Conservation (phyloP, 2,797 vertebrate genomes). For the Anguilla pacifica region DNA sequence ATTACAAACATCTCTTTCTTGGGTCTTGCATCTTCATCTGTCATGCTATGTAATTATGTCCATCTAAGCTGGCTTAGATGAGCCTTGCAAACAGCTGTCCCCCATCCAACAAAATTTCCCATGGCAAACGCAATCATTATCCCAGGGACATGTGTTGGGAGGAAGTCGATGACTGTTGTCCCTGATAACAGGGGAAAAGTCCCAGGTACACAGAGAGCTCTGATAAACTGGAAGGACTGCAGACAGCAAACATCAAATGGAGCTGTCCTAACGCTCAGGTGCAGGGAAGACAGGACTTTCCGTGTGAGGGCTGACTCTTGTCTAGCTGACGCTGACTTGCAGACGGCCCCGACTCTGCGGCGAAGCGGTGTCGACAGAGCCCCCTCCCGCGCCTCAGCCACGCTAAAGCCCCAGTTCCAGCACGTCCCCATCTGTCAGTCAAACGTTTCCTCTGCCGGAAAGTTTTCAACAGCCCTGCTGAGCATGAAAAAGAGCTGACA, state of each 20-base stretch:
- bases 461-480: neutral
- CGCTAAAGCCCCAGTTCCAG: neutral
- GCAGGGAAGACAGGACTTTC: slow-evolving; percentile 12
- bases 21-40: neutral
- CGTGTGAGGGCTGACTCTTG: neutral
- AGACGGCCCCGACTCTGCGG: neutral
- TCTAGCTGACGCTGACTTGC: neutral
- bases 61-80: neutral
- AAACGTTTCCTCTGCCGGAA: slow-evolving; percentile 2
- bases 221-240: neutral
- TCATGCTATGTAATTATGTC: neutral
- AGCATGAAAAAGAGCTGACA: neutral
- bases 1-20: neutral
- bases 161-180: neutral
- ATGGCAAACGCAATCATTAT: neutral
- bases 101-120: slow-evolving; percentile 2
- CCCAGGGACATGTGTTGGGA: neutral
- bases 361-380: neutral
- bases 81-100: neutral
- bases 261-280: neutral
- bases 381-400: neutral
- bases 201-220: slow-evolving; percentile 18
- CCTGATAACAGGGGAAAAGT: slow-evolving; percentile 36
- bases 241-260: slow-evolving; percentile 6
- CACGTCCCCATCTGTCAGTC: neutral